phyloP scores from a whole-genome alignment of 2,888 invertebrate genomes.

The Zaprionus lineosus region DNA sequence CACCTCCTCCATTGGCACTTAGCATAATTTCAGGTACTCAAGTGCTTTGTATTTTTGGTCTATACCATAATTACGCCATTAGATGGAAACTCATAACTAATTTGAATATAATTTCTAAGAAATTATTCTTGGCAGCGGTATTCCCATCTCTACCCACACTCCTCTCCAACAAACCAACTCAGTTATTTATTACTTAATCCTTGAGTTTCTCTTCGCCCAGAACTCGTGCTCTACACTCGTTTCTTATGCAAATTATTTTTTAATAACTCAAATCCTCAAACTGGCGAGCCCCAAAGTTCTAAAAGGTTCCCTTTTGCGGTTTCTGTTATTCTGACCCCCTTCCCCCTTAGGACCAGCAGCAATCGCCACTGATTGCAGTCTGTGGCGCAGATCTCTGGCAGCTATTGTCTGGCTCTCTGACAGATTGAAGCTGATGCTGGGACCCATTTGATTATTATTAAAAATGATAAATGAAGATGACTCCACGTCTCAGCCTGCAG shows the following conservation, averaged over 20 bases:
- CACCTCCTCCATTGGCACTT: constrained; percentile 50
- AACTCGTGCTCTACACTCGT: constrained; percentile 58
- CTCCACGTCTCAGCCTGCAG: constrained; percentile 50
- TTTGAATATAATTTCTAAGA: constrained; percentile 78
- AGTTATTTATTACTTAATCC: constrained; percentile 78
- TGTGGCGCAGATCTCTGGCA: constrained; percentile 5
- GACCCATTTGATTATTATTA: constrained; percentile 73
- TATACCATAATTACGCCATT: constrained; percentile 65
- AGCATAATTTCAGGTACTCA: constrained; percentile 68
- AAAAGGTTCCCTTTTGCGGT: constrained; percentile 2
- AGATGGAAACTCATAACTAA: constrained; percentile 70
- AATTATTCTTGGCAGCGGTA: constrained; percentile 26
- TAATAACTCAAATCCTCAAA: constrained; percentile 64
- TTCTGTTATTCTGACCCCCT: constrained; percentile 12
- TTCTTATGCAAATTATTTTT: constrained; percentile 80
- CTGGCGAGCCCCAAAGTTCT: constrained; percentile 1
- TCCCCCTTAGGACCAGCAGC: no score
- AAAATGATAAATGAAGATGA: constrained; percentile 79
- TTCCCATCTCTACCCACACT: constrained; percentile 4
- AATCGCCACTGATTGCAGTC: constrained; percentile 46
- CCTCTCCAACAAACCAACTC: neutral
- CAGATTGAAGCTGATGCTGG: constrained; percentile 38
- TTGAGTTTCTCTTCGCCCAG: constrained; percentile 41
- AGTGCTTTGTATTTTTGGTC: constrained; percentile 39
- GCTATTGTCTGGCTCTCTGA: constrained; percentile 40